Conservation (phyloP, 2,888 invertebrate species). For the Aleiodes leptofemur region DNA sequence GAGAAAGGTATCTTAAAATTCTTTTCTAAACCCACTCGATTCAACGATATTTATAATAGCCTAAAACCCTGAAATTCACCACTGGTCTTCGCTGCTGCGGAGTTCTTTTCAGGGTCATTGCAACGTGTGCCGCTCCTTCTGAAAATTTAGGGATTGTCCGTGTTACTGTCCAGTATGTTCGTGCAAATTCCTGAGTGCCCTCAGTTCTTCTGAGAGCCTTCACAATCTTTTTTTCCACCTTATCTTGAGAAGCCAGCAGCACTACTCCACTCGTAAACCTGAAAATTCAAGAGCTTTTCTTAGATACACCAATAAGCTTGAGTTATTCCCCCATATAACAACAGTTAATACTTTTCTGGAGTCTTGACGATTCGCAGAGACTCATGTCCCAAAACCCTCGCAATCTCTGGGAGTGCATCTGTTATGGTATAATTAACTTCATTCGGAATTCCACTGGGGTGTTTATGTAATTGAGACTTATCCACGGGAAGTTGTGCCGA, state of each 20-base stretch:
- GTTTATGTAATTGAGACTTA: background rate
- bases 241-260: slow-evolving; percentile 54
- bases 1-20: background rate
- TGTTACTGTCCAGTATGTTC: slow-evolving; percentile 61
- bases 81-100: slow-evolving; percentile 31
- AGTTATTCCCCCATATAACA: background rate
- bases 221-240: slow-evolving; percentile 46
- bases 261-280: slow-evolving; percentile 61
- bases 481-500: slow-evolving; percentile 33
- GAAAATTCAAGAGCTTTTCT: background rate
- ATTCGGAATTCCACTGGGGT: slow-evolving; percentile 47
- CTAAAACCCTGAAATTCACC: slow-evolving; percentile 36
- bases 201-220: slow-evolving; percentile 45
- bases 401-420: slow-evolving; percentile 58
- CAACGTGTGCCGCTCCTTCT: slow-evolving; percentile 55
- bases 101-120: slow-evolving; percentile 45
- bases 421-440: slow-evolving; percentile 55
- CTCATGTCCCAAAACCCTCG: slow-evolving; percentile 55
- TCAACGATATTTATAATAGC: background rate
- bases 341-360: slow-evolving; percentile 59
- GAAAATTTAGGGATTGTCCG: slow-evolving; percentile 50
- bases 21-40: background rate
- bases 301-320: background rate
- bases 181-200: slow-evolving; percentile 41
- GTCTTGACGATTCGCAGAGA: slow-evolving; percentile 51